Evolutionary conservation across 2,113 vertebrate species (phyloP), one percentile per base, ranked within the genome.

Genomic region (Empidonax alnorum): DNA sequence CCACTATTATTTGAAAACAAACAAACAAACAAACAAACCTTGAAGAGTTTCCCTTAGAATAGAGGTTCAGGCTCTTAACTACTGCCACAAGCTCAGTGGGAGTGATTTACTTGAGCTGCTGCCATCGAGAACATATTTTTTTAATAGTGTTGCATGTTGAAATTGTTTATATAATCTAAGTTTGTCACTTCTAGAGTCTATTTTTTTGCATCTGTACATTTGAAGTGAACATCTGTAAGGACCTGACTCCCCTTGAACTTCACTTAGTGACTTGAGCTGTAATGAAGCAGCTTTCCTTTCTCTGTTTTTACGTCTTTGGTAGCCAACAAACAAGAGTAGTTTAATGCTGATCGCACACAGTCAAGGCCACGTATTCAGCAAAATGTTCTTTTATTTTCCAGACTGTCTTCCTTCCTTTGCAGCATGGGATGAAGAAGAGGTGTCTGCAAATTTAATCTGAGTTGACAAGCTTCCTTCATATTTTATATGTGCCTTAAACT

Each of bases 391-490:
- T 58, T 42, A 35, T 42, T 37, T 37, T 7, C 14, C 42, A 41
- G 30, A 23, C 22, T 37, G 50, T 73, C 37, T 84, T 82, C 59
- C 12, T 90, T 96, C 31, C 20, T 84, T 80, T 76, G 44, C 30
- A 69, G 56, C 14, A 15, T 30, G 37, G 37, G 68, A 30, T 63
- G 75, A 79, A 69, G 66, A 94, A 76, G 13, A 31, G 30, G 7
- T 72, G 23, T 75, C 68, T 84, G 25, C 53, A 87, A 82, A 87
- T 39, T 39, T 95, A 93, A 95, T 92, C 47, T 53, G 74, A 89
- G 35, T 33, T 90, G 93, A 95, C 83, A 95, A 79, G 59, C 18
- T 84, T 95, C 71, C 75, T 92, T 94, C 75, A 91, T 94, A 92
- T 94, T 93, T 96, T 65, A 81, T 79, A 58, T 14, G 33, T 50